Conservation (phyloP, 2,888 invertebrate genomes). For the Trimorus sp. region DNA sequence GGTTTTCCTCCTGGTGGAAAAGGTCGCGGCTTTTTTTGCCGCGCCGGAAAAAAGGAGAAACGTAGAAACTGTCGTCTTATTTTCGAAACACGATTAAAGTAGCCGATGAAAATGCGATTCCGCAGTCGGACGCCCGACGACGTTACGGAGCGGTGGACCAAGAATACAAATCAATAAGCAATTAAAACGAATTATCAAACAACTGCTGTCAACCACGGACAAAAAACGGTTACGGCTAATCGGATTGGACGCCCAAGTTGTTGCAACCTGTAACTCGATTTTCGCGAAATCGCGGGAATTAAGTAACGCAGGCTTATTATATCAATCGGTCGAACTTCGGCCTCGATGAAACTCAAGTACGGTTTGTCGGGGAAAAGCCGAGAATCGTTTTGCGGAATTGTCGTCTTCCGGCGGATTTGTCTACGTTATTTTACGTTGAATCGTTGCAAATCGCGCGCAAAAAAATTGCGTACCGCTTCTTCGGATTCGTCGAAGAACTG, state of each 20-base stretch:
- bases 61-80: background rate
- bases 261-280: conserved; percentile 46
- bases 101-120: conserved; percentile 39
- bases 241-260: conserved; percentile 39
- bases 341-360: conserved; percentile 7
- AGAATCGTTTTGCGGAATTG: conserved; percentile 26
- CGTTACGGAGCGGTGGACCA: background rate
- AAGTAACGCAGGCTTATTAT: conserved; percentile 51
- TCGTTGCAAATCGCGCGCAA: background rate
- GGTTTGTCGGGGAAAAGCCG: conserved; percentile 13
- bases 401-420: background rate
- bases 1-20: no score
- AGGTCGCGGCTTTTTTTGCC: no score
- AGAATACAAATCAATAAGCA: conserved; percentile 56
- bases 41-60: background rate
- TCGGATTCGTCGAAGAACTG: no score
- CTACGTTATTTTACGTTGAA: background rate
- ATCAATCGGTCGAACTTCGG: conserved; percentile 44
- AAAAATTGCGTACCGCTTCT: no score
- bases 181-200: conserved; percentile 52
- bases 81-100: conserved; percentile 17
- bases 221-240: conserved; percentile 42
- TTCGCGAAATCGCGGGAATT: conserved; percentile 48
- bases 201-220: conserved; percentile 34
- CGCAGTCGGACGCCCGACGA: conserved; percentile 22